These are phyloP conservation scores for Bombyx mori DNA, from an alignment of 1,140 invertebrate genomes.

Conservation along the genomic window ASM3026992v2 NC_085114.1:10178501-10179000, in stretches of 20 bases:
- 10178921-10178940: slow-evolving; percentile 1
- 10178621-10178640: slow-evolving; percentile 23
- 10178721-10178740: slow-evolving; percentile 49
- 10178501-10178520: too few relatives aligned
- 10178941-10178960: too few relatives aligned
- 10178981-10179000: too few relatives aligned
- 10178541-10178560: too few relatives aligned
- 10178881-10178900: slow-evolving; percentile 44
- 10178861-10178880: slow-evolving; percentile 61
- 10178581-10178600: slow-evolving; percentile 2
- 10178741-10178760: slow-evolving; percentile 67
- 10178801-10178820: slow-evolving; percentile 58
- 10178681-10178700: slow-evolving; percentile 50
- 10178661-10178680: slow-evolving; percentile 24
- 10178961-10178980: too few relatives aligned
- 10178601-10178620: slow-evolving; percentile 9
- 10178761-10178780: slow-evolving; percentile 66
- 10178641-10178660: slow-evolving; percentile 22
- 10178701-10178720: slow-evolving; percentile 52
- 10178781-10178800: slow-evolving; percentile 66
- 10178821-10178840: slow-evolving; percentile 37
- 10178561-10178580: too few relatives aligned
- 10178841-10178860: slow-evolving; percentile 39
- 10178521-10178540: too few relatives aligned
- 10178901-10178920: slow-evolving; percentile 39